Percentiles rank a stretch among this genome's conserved stretches.
Evolutionary conservation across 2,797 vertebrate genomes (phyloP).

Genomic region (Amphiprion clarkii): DNA sequence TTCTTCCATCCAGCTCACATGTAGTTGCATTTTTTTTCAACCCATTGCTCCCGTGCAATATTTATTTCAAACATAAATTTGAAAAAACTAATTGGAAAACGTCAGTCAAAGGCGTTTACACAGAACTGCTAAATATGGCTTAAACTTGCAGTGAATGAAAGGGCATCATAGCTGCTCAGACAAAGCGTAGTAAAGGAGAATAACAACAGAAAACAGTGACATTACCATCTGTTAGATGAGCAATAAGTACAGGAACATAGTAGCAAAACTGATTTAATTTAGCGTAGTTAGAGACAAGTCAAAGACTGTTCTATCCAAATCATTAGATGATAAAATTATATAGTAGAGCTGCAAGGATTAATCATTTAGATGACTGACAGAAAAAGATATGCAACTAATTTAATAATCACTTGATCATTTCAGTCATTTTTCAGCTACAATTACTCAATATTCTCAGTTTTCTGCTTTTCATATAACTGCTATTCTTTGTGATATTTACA

Average conservation of each 20-base stretch:
- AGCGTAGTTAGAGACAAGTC: slow-evolving; percentile 29
- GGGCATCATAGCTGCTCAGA: slow-evolving; percentile 6
- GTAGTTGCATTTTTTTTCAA: not conserved
- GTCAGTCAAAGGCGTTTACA: not conserved
- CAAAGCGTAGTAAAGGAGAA: slow-evolving; percentile 35
- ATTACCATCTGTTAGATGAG: slow-evolving; percentile 50
- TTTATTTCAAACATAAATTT: slow-evolving; percentile 29
- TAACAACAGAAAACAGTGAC: slow-evolving; percentile 38
- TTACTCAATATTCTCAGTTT: not conserved
- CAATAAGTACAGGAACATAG: slow-evolving; percentile 37
- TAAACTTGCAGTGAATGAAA: slow-evolving; percentile 8
- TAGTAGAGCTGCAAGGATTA: not conserved
- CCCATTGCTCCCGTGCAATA: not conserved
- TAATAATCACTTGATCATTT: not conserved
- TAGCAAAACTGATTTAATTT: slow-evolving; percentile 42
- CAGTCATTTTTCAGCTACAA: not conserved
- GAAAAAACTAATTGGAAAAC: not conserved
- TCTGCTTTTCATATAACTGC: not conserved
- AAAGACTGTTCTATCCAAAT: slow-evolving; percentile 26
- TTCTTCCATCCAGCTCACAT: slow-evolving; percentile 1
- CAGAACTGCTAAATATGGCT: slow-evolving; percentile 12
- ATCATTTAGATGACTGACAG: not conserved
- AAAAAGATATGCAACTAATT: not conserved
- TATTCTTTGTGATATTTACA: too few species aligned
- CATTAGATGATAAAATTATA: slow-evolving; percentile 7